Conservation (phyloP, 2,797 vertebrate genomes). For the Lacerta viridis region DNA sequence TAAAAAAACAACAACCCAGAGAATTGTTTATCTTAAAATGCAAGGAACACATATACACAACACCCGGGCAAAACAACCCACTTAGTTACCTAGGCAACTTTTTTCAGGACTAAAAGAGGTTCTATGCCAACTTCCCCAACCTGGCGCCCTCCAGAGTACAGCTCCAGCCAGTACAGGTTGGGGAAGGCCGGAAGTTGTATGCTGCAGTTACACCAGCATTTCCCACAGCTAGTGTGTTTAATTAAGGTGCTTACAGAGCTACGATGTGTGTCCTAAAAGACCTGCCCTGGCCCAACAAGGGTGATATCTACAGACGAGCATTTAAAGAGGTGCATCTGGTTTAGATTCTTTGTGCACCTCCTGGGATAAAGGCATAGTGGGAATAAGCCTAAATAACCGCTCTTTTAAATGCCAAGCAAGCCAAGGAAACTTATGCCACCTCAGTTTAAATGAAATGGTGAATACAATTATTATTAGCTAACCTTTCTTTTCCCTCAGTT, state of each 20-base stretch:
- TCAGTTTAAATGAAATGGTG: not conserved
- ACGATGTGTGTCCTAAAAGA: not conserved
- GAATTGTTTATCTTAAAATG: not conserved
- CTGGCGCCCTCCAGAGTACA: too few species aligned
- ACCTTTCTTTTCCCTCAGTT: not conserved
- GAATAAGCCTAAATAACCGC: not conserved
- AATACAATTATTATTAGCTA: not conserved
- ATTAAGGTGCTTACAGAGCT: not conserved
- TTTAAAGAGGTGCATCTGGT: not conserved
- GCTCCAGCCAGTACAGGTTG: too few species aligned
- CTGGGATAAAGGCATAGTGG: not conserved
- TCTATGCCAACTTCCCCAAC: not conserved
- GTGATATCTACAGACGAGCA: not conserved
- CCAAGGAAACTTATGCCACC: not conserved
- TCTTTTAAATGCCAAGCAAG: not conserved
- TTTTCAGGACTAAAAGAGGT: not conserved
- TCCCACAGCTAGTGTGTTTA: too few species aligned
- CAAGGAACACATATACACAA: not conserved
- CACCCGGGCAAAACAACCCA: too few species aligned
- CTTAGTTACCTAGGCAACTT: not conserved
- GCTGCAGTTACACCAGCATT: not conserved
- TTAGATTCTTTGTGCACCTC: not conserved
- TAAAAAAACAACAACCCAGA: not conserved
- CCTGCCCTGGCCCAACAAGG: not conserved
- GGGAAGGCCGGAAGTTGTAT: not conserved